phyloP scores from a whole-genome alignment of 2,797 vertebrate species.

The Coilia nasus region DNA sequence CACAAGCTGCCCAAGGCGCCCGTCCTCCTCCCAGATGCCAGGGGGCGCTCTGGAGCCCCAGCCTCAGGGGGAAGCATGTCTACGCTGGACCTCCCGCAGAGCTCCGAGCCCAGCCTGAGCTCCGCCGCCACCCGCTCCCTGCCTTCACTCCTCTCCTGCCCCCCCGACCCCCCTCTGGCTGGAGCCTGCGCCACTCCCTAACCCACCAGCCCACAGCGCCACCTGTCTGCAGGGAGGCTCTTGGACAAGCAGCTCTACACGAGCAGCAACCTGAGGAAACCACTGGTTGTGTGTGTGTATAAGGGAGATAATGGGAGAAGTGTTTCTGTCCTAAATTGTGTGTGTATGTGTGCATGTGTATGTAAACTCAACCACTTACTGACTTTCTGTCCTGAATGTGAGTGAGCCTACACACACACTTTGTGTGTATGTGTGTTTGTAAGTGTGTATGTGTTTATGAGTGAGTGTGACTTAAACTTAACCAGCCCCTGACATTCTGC shows the following conservation, averaged over 20 bases:
- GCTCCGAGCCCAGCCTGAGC: slow-evolving; percentile 55
- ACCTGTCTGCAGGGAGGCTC: background rate
- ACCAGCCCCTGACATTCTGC: background rate
- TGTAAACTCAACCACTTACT: too few relatives aligned
- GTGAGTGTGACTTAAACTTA: background rate
- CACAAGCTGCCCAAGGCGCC: slow-evolving; percentile 69
- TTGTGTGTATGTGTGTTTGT: background rate
- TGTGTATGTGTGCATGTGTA: background rate
- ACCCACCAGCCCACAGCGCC: background rate
- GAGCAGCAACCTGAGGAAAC: background rate
- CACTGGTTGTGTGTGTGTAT: background rate
- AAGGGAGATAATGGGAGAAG: too few relatives aligned
- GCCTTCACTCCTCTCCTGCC: slow-evolving; percentile 66
- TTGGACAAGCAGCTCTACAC: background rate
- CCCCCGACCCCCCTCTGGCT: slow-evolving; percentile 33
- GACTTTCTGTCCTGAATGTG: background rate
- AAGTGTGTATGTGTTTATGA: background rate
- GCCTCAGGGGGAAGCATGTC: slow-evolving; percentile 45
- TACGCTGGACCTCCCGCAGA: slow-evolving; percentile 47
- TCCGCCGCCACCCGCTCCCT: slow-evolving; percentile 74
- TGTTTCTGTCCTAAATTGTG: background rate
- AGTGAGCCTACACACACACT: too few relatives aligned
- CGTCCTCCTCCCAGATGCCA: slow-evolving; percentile 56
- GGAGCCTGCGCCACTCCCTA: slow-evolving; percentile 48
- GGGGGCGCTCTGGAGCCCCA: slow-evolving; percentile 38